A percentile compares a stretch with the other conserved stretches of the same genome.
phyloP scores from a whole-genome alignment of 2,113 vertebrate genomes.

The Salminus brasiliensis region DNA sequence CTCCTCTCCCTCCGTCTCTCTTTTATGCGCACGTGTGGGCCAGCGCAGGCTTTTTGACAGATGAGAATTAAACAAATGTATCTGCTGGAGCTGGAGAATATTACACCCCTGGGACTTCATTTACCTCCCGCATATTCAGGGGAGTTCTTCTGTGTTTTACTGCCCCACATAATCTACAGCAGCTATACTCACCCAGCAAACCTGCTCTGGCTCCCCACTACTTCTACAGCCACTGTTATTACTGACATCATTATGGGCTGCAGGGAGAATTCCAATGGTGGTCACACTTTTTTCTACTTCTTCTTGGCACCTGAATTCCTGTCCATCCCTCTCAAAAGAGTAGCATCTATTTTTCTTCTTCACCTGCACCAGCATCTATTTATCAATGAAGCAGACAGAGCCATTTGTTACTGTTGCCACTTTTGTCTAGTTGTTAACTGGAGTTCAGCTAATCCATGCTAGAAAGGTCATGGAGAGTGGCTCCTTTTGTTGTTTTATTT shows the following conservation, averaged over 20 bases:
- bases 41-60: constrained; percentile 72
- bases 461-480: constrained; percentile 73
- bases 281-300: constrained; percentile 1
- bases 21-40: constrained; percentile 48
- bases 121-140: constrained; percentile 79
- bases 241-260: constrained; percentile 76
- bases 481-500: constrained; percentile 76
- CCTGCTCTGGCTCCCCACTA: constrained; percentile 66
- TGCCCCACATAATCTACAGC: constrained; percentile 76
- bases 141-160: constrained; percentile 78
- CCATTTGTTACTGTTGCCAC: constrained; percentile 47
- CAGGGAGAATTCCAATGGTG: constrained; percentile 63
- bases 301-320: constrained; percentile 56
- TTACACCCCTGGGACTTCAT: constrained; percentile 79
- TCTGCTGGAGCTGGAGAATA: constrained; percentile 68
- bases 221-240: constrained; percentile 75
- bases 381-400: constrained; percentile 62
- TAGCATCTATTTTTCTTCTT: constrained; percentile 59
- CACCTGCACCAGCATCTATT: constrained; percentile 58
- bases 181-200: constrained; percentile 53
- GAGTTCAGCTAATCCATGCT: constrained; percentile 57
- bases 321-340: constrained; percentile 63
- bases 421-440: constrained; percentile 64
- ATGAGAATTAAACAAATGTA: constrained; percentile 74
- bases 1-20: constrained; percentile 24